These are phyloP conservation scores for Ciconia maguari DNA, from an alignment of 2,113 vertebrate species.

Conservation along the genomic window DNA sequence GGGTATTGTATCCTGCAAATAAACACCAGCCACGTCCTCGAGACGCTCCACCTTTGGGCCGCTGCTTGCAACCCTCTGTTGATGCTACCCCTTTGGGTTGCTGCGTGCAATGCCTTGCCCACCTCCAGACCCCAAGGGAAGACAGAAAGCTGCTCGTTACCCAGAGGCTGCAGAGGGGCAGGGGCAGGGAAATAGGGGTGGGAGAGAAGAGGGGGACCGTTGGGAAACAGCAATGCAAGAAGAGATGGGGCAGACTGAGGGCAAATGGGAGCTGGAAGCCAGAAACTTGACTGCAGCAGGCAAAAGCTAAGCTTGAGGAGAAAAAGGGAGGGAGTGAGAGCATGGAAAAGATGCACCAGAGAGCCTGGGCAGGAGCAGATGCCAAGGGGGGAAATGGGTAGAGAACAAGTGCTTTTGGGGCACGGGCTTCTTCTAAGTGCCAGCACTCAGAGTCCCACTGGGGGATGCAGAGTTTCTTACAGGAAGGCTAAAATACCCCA, in stretches of 20 bases:
- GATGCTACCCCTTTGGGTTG: background rate
- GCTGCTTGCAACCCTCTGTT: rapidly evolving
- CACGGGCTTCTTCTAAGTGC: background rate
- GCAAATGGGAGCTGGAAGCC: background rate
- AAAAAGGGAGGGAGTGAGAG: background rate
- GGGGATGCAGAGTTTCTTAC: background rate
- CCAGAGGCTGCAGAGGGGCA: background rate
- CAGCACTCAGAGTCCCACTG: rapidly evolving
- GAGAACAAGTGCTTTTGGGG: background rate
- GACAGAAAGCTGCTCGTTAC: background rate
- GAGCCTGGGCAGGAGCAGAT: background rate
- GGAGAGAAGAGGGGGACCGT: rapidly evolving
- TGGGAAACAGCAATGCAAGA: background rate
- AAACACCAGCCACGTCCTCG: background rate
- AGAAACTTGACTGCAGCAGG: background rate
- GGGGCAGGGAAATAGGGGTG: background rate
- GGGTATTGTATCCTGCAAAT: background rate
- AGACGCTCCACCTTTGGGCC: background rate
- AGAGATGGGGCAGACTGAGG: background rate
- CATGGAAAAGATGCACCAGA: background rate
- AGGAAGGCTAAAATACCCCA: constrained; percentile 5
- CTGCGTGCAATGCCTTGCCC: background rate
- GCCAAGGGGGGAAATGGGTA: background rate
- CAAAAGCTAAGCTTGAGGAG: background rate
- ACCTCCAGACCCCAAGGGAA: background rate